Conservation (phyloP, 2,113 vertebrate genomes). For the Cynoglossus semilaevis region DNA sequence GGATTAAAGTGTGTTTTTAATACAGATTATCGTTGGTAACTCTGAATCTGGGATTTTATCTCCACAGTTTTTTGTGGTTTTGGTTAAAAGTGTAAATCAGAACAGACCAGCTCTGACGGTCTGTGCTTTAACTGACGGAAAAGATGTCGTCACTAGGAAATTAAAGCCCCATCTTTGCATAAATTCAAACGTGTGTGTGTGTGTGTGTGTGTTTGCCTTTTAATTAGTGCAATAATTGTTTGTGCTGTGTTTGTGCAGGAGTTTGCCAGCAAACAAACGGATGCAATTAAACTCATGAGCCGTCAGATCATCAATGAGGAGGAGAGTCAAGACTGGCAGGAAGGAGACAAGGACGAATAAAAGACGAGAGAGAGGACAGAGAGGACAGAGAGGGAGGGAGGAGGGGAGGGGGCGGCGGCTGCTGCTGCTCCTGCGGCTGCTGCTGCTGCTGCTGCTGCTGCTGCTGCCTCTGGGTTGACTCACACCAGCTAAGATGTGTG, state of each 20-base stretch:
- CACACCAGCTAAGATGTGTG: constrained; percentile 31
- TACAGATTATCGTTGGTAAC: constrained; percentile 28
- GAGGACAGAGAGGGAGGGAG: too few relatives aligned
- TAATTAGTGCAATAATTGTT: constrained; percentile 76
- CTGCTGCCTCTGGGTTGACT: constrained; percentile 47
- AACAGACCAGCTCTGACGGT: constrained; percentile 3
- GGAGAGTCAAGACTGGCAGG: constrained; percentile 52
- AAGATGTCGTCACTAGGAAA: constrained; percentile 7
- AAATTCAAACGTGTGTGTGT: constrained; percentile 30
- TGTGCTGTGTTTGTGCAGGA: constrained; percentile 74
- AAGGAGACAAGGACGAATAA: constrained; percentile 51
- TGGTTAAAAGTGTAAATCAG: constrained; percentile 14
- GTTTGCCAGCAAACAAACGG: constrained; percentile 68
- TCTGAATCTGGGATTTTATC: constrained; percentile 9
- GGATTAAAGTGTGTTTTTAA: constrained; percentile 54
- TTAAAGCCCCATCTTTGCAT: neutral
- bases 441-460: too few relatives aligned
- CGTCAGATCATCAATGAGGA: constrained; percentile 68
- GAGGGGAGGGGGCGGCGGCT: too few relatives aligned
- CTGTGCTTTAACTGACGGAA: neutral
- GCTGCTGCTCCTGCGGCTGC: too few relatives aligned
- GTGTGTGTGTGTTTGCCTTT: constrained; percentile 63
- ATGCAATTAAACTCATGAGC: constrained; percentile 71
- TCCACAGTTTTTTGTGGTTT: constrained; percentile 15
- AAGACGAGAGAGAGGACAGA: constrained; percentile 33